phyloP scores from a whole-genome alignment of 2,888 invertebrate genomes.

The Orthonevra nobilis region DNA sequence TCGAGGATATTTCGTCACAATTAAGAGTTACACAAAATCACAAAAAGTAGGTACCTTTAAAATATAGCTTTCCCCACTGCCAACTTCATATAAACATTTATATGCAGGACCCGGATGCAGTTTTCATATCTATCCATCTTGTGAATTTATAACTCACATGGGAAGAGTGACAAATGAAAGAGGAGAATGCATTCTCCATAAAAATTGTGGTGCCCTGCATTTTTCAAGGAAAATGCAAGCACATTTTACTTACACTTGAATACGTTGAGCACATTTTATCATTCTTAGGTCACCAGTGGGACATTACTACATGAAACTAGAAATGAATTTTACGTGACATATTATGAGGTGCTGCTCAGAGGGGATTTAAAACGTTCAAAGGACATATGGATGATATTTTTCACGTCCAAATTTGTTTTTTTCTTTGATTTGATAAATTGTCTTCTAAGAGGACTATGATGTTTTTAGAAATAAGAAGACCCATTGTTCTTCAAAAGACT shows the following conservation, averaged over 20 bases:
- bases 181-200: slow-evolving; percentile 17
- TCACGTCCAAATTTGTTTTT: background rate
- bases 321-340: background rate
- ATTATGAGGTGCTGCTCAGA: background rate
- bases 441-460: background rate
- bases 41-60: too few relatives aligned
- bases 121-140: background rate
- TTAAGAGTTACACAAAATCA: too few relatives aligned
- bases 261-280: too few relatives aligned
- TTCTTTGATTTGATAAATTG: background rate
- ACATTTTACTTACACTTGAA: background rate
- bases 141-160: slow-evolving; percentile 11
- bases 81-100: too few relatives aligned
- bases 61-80: too few relatives aligned
- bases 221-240: background rate
- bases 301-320: background rate
- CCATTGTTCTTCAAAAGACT: too few relatives aligned
- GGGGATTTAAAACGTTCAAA: background rate
- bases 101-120: background rate
- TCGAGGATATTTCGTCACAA: too few relatives aligned
- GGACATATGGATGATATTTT: too few relatives aligned
- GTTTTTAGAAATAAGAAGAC: too few relatives aligned
- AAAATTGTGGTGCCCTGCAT: slow-evolving; percentile 4
- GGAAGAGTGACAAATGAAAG: slow-evolving; percentile 22
- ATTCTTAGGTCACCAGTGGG: background rate